These are phyloP conservation scores for Corythucha ciliata DNA, from an alignment of 2,888 invertebrate genomes.

Conservation along the genomic window DNA sequence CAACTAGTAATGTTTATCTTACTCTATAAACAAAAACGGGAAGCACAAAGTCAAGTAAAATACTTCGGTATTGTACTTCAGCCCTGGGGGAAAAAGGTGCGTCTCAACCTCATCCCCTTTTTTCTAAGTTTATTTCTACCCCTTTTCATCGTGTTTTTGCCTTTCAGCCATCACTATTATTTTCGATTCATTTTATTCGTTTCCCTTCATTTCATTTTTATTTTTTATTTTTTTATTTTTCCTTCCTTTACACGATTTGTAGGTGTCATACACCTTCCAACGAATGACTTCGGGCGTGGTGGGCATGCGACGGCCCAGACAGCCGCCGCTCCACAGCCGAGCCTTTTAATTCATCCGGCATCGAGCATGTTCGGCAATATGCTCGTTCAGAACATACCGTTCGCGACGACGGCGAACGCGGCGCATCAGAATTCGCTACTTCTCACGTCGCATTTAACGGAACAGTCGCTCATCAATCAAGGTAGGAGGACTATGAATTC, in stretches of 20 bases:
- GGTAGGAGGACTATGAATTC: slow-evolving; percentile 10
- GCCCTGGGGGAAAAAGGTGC: too few relatives aligned
- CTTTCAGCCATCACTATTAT: too few relatives aligned
- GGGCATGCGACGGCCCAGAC: background rate
- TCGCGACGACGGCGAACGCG: slow-evolving; percentile 15
- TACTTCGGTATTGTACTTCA: too few relatives aligned
- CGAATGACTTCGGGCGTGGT: slow-evolving; percentile 3
- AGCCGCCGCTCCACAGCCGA: slow-evolving; percentile 9
- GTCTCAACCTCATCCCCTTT: too few relatives aligned
- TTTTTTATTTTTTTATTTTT: too few relatives aligned
- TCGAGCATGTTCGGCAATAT: slow-evolving; percentile 21
- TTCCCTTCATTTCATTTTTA: too few relatives aligned
- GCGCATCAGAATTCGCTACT: slow-evolving; percentile 26
- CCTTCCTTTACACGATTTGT: slow-evolving; percentile 15
- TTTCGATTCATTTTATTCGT: too few relatives aligned
- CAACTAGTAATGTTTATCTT: too few relatives aligned
- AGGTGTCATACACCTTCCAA: slow-evolving; percentile 14
- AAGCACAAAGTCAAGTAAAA: too few relatives aligned
- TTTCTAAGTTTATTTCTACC: too few relatives aligned
- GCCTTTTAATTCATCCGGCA: slow-evolving; percentile 19
- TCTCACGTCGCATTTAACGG: slow-evolving; percentile 30
- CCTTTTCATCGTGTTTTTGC: too few relatives aligned
- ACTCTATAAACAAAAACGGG: too few relatives aligned
- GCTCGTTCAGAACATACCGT: slow-evolving; percentile 27
- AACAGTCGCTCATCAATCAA: slow-evolving; percentile 36